Percentiles rank a stretch among this genome's conserved stretches.
phyloP scores from a whole-genome alignment of 2,797 vertebrate genomes.

The Mus caroli region DNA sequence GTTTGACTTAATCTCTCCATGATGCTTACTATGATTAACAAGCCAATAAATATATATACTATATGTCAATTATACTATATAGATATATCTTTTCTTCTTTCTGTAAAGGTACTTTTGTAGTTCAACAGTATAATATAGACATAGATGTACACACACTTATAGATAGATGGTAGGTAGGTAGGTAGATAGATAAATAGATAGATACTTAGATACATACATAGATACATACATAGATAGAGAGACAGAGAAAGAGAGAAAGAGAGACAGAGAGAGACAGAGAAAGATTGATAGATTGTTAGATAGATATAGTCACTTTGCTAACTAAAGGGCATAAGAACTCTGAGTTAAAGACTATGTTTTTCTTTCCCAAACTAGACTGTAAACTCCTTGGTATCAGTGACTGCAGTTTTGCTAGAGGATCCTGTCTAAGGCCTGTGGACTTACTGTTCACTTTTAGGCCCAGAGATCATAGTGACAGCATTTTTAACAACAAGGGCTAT shows the following conservation, averaged over 20 bases:
- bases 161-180: neutral
- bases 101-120: neutral
- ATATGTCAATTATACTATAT: neutral
- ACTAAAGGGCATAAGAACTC: neutral
- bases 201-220: neutral
- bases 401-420: neutral
- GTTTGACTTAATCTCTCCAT: neutral
- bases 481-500: neutral
- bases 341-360: constrained; percentile 18
- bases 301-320: neutral
- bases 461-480: neutral
- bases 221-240: neutral
- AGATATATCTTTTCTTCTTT: neutral
- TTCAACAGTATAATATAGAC: neutral
- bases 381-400: neutral
- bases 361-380: neutral
- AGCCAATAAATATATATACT: neutral
- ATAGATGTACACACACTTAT: neutral
- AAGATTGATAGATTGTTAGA: too few relatives aligned
- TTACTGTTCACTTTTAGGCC: neutral
- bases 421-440: neutral
- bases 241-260: too few relatives aligned
- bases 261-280: too few relatives aligned
- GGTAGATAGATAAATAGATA: neutral
- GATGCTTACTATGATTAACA: neutral